phyloP scores from a whole-genome alignment of 2,113 vertebrate genomes.

The Phylloscopus trochilus region DNA sequence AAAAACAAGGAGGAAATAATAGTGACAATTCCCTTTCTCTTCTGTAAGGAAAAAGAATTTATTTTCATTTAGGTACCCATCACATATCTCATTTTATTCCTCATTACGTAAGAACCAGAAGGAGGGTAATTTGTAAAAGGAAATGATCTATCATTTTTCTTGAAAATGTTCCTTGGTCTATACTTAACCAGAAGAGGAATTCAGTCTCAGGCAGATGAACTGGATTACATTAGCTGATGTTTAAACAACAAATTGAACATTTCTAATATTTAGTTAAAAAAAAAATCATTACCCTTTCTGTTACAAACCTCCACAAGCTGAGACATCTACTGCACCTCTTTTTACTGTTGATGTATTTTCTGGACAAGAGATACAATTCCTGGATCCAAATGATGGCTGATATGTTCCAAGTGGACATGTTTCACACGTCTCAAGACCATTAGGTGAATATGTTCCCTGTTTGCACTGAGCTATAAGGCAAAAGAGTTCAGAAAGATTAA shows the following conservation, averaged over 20 bases:
- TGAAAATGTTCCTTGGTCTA: background rate
- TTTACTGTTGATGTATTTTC: conserved; percentile 88
- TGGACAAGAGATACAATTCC: conserved; percentile 83
- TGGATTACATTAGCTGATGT: background rate
- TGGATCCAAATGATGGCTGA: conserved; percentile 84
- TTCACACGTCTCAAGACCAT: conserved; percentile 94
- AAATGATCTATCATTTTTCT: background rate
- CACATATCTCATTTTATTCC: background rate
- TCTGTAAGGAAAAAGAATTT: background rate
- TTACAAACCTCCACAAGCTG: conserved; percentile 90
- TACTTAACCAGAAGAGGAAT: background rate
- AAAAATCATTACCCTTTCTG: background rate
- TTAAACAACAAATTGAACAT: background rate
- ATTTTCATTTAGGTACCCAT: background rate
- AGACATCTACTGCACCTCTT: conserved; percentile 84
- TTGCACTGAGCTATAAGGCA: conserved; percentile 88
- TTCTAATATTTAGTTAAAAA: background rate
- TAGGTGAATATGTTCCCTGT: conserved; percentile 89
- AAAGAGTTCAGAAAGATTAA: conserved; percentile 2
- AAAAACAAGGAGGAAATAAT: background rate
- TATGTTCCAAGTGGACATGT: conserved; percentile 91
- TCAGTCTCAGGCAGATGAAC: background rate
- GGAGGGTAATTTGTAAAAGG: background rate
- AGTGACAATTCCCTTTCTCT: background rate
- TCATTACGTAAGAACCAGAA: background rate